A percentile compares a stretch with the other conserved stretches of the same genome.
Conservation (phyloP, 2,113 vertebrate genomes). For the Gambusia affinis region DNA sequence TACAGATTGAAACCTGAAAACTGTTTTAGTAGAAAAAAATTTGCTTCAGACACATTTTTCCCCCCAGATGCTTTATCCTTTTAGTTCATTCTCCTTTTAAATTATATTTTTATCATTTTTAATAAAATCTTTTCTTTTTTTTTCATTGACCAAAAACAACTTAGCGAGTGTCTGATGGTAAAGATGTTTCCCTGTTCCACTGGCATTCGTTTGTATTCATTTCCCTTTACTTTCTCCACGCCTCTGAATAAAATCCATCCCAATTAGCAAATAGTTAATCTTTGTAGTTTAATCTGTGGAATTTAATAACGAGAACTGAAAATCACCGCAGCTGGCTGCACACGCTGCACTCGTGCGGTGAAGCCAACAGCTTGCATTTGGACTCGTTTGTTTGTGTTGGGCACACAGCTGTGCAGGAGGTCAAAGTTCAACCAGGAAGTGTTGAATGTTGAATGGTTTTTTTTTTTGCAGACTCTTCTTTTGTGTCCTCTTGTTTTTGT, state of each 20-base stretch:
- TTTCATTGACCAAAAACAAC: not conserved
- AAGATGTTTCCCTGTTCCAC: too few species aligned
- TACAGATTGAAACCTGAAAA: too few species aligned
- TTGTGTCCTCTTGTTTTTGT: not conserved
- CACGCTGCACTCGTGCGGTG: not conserved
- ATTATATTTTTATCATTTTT: too few species aligned
- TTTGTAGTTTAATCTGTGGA: not conserved
- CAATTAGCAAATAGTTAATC: not conserved
- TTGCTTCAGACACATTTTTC: too few species aligned
- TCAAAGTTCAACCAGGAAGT: constrained; percentile 4
- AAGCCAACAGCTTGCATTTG: not conserved
- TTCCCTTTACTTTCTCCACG: rapidly evolving
- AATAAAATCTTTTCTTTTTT: too few species aligned
- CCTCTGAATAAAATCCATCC: not conserved
- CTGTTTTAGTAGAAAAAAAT: too few species aligned
- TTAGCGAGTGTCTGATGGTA: too few species aligned
- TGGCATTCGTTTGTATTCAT: too few species aligned
- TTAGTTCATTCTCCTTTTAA: too few species aligned
- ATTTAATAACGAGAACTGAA: not conserved
- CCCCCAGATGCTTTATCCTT: too few species aligned
- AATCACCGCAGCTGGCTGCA: not conserved
- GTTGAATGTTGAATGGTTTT: not conserved
- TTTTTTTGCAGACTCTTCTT: not conserved
- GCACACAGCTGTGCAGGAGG: not conserved
- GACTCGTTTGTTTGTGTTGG: not conserved